phyloP scores from a whole-genome alignment of 1,140 invertebrate genomes.

The Caerostris extrusa region DNA sequence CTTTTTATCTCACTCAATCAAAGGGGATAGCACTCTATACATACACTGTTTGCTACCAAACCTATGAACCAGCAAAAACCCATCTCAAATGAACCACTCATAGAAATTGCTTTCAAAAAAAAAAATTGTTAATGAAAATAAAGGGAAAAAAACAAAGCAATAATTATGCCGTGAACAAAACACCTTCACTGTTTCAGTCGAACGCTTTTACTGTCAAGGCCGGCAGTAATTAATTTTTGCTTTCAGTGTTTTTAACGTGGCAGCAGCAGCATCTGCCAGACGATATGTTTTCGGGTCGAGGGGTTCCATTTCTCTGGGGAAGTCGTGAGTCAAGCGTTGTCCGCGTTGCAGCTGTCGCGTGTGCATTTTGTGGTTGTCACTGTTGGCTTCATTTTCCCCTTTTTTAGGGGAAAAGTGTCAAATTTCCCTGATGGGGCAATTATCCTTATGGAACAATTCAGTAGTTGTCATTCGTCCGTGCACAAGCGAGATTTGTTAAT shows the following conservation, averaged over 20 bases:
- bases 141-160: not conserved
- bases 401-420: not conserved
- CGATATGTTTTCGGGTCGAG: not conserved
- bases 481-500: too few relatives aligned
- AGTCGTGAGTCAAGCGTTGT: not conserved
- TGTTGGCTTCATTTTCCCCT: not conserved
- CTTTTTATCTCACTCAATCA: too few relatives aligned
- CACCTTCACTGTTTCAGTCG: not conserved
- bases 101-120: too few relatives aligned
- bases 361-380: not conserved
- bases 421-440: not conserved
- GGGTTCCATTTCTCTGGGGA: slow-evolving; percentile 23
- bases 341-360: not conserved
- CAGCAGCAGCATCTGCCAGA: not conserved
- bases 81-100: too few relatives aligned
- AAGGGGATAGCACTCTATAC: too few relatives aligned
- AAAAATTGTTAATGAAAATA: not conserved
- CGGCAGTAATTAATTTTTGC: not conserved
- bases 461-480: not conserved
- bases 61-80: too few relatives aligned
- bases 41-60: too few relatives aligned
- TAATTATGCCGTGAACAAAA: not conserved
- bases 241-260: not conserved
- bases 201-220: not conserved
- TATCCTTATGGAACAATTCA: slow-evolving; percentile 8